Conservation (phyloP, 2,888 invertebrate species). For the Aethes cnicana region DNA sequence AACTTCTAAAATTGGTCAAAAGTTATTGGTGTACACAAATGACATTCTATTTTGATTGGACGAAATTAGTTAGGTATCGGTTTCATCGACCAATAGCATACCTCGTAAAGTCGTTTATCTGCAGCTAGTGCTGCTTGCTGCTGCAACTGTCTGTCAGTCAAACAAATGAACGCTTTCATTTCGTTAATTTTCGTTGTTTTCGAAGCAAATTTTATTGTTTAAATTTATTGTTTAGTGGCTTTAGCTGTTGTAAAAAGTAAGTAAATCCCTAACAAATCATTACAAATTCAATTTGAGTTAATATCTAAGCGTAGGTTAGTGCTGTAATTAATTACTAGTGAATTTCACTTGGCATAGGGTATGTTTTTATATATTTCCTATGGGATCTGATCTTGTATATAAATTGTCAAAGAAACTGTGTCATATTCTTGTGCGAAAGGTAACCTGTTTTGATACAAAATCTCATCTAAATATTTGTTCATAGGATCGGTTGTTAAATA, state of each 20-base stretch:
- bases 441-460: too few relatives aligned
- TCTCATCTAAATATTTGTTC: too few relatives aligned
- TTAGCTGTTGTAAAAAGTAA: too few relatives aligned
- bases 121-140: background rate
- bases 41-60: background rate
- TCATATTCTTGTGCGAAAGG: too few relatives aligned
- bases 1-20: background rate
- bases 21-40: background rate
- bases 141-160: constrained; percentile 8
- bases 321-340: too few relatives aligned
- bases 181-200: constrained; percentile 16
- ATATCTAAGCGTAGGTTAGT: too few relatives aligned
- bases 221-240: background rate
- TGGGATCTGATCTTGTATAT: too few relatives aligned
- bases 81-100: constrained; percentile 2
- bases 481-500: too few relatives aligned
- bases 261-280: too few relatives aligned
- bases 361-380: too few relatives aligned
- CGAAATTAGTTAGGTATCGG: background rate
- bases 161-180: background rate
- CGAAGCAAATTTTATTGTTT: background rate
- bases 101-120: background rate
- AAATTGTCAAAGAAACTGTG: too few relatives aligned
- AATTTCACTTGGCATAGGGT: too few relatives aligned
- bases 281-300: constrained; percentile 7